These are phyloP conservation scores for Percopsis omiscomaycus DNA, from an alignment of 2,797 vertebrate genomes.

Conservation along the genomic window DNA sequence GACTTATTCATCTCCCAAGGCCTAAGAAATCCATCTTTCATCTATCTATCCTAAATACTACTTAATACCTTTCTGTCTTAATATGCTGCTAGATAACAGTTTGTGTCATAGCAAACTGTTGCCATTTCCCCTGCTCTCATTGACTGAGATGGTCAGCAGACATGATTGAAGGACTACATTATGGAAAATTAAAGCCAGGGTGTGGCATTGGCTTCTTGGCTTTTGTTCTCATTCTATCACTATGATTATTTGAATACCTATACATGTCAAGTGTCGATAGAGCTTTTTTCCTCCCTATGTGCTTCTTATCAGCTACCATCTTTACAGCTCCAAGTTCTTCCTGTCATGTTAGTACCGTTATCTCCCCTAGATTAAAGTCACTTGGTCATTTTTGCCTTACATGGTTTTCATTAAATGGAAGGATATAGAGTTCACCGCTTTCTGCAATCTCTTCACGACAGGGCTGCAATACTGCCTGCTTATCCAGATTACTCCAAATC, in stretches of 20 bases:
- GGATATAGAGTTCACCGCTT: slow-evolving; percentile 32
- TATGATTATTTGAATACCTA: slow-evolving; percentile 46
- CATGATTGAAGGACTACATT: slow-evolving; percentile 60
- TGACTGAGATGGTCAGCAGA: slow-evolving; percentile 57
- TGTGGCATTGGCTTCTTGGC: slow-evolving; percentile 62
- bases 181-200: slow-evolving; percentile 66
- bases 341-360: slow-evolving; percentile 10
- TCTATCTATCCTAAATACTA: background rate
- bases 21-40: background rate
- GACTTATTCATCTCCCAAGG: background rate
- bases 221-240: slow-evolving; percentile 75
- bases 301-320: background rate
- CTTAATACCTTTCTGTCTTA: background rate
- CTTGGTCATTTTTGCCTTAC: slow-evolving; percentile 43
- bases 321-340: background rate
- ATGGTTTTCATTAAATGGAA: slow-evolving; percentile 40
- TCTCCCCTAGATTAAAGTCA: slow-evolving; percentile 53
- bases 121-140: slow-evolving; percentile 36
- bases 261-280: slow-evolving; percentile 22
- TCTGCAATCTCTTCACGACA: slow-evolving; percentile 54
- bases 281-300: background rate
- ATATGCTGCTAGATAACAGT: slow-evolving; percentile 12
- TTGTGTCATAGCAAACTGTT: slow-evolving; percentile 18
- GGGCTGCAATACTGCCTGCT: slow-evolving; percentile 55
- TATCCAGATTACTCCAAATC: slow-evolving; percentile 74